Evolutionary conservation across 2,797 vertebrate species (phyloP).

Genomic region (Falco columbarius): DNA sequence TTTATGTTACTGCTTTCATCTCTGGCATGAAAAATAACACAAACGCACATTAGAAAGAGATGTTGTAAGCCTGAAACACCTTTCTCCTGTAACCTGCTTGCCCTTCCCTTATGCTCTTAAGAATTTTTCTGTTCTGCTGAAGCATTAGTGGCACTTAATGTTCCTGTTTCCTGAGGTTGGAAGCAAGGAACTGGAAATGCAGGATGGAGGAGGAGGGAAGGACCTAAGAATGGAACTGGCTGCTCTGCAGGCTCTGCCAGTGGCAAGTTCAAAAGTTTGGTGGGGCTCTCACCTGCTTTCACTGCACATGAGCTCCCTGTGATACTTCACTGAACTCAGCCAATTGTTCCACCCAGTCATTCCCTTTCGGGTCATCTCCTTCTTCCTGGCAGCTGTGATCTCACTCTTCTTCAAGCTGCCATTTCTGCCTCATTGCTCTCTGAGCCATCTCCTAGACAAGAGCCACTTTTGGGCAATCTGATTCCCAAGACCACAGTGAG

Average conservation of each 20-base stretch:
- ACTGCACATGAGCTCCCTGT: background rate
- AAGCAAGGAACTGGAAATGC: conserved; percentile 36
- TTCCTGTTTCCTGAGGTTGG: conserved; percentile 33
- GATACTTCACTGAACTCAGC: background rate
- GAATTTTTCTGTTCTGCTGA: conserved; percentile 27
- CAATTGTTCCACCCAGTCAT: background rate
- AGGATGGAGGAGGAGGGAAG: conserved; percentile 34
- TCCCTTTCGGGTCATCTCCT: background rate
- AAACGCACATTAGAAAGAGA: conserved; percentile 15
- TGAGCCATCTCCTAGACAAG: background rate
- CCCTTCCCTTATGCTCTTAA: conserved; percentile 26
- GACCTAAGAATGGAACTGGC: background rate
- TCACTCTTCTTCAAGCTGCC: background rate
- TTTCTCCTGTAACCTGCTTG: background rate
- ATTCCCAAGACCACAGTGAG: background rate
- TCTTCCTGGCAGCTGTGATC: background rate
- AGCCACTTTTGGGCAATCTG: background rate
- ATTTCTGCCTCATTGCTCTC: background rate
- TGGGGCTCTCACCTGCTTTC: background rate
- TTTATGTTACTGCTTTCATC: conserved; percentile 32
- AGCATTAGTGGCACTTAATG: conserved; percentile 20
- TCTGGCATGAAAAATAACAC: conserved; percentile 13
- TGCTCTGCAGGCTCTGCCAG: conserved; percentile 34
- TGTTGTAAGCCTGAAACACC: conserved; percentile 29
- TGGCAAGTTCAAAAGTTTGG: conserved; percentile 21